Conservation (phyloP, 2,888 invertebrate genomes). For the Drosophila ustulata region DNA sequence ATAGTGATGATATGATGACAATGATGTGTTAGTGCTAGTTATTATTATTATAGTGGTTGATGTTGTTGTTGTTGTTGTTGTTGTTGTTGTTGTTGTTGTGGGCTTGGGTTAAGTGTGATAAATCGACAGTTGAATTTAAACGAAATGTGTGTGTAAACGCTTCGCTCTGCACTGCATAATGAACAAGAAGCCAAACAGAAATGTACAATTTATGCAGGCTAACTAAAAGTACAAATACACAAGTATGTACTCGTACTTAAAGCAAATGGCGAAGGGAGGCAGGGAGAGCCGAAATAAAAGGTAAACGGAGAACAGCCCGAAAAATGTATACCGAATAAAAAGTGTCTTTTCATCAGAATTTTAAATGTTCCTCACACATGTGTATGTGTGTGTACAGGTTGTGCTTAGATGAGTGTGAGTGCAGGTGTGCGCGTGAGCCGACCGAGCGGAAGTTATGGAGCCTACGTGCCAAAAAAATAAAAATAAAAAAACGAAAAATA, state of each 20-base stretch:
- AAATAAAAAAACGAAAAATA: constrained; percentile 14
- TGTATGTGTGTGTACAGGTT: constrained; percentile 20
- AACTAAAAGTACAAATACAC: constrained; percentile 17
- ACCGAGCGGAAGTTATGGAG: constrained; percentile 72
- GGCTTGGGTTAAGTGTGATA: constrained; percentile 71
- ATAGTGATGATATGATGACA: constrained; percentile 41
- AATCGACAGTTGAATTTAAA: constrained; percentile 77
- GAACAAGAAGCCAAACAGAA: constrained; percentile 13
- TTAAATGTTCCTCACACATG: constrained; percentile 60
- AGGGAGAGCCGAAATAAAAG: constrained; percentile 13
- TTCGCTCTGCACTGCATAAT: background rate
- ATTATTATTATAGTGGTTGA: constrained; percentile 6
- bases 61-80: constrained; percentile 20
- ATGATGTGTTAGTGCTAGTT: constrained; percentile 34
- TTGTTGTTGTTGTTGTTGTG: constrained; percentile 24
- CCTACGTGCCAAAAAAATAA: constrained; percentile 68
- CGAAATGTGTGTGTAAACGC: constrained; percentile 45
- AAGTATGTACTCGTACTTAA: constrained; percentile 6
- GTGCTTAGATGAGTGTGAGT: constrained; percentile 44
- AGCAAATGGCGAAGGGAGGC: constrained; percentile 13
- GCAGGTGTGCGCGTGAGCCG: constrained; percentile 69
- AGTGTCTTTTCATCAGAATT: constrained; percentile 79
- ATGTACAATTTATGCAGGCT: constrained; percentile 19
- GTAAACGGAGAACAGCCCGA: constrained; percentile 13
- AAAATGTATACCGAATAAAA: constrained; percentile 64